phyloP scores from a whole-genome alignment of 1,140 invertebrate species.

The Eufriesea mexicana region DNA sequence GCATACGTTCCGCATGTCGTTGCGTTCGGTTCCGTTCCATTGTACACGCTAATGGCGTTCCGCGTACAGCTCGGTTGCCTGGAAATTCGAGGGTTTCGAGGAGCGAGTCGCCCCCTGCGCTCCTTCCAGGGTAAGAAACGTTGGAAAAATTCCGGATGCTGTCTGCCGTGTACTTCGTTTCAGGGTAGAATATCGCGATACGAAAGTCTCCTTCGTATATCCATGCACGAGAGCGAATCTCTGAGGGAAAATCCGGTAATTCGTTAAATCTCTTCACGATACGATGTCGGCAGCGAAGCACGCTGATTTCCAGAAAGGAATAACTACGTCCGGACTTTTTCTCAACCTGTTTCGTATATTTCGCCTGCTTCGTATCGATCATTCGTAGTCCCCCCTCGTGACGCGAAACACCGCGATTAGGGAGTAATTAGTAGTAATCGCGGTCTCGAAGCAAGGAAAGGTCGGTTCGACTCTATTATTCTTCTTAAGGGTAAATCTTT shows the following conservation, averaged over 20 bases:
- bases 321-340: too few relatives aligned
- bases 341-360: too few relatives aligned
- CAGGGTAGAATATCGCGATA: not conserved
- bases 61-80: conserved; percentile 3
- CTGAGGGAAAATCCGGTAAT: not conserved
- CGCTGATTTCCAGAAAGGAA: not conserved
- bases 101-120: not conserved
- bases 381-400: not conserved
- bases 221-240: not conserved
- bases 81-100: conserved; percentile 50
- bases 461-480: not conserved
- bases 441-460: too few relatives aligned
- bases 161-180: not conserved
- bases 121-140: conserved; percentile 17
- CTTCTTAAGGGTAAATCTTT: conserved; percentile 23
- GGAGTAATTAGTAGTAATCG: not conserved
- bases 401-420: not conserved
- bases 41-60: conserved; percentile 71
- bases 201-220: not conserved
- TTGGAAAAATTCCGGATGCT: not conserved
- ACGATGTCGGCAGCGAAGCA: not conserved
- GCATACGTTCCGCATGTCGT: conserved; percentile 73
- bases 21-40: conserved; percentile 71
- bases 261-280: not conserved
- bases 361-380: too few relatives aligned